Percentiles rank a stretch among this genome's conserved stretches.
Conservation (phyloP, 1,140 invertebrate species). For the Lasaia peninsularis region DNA sequence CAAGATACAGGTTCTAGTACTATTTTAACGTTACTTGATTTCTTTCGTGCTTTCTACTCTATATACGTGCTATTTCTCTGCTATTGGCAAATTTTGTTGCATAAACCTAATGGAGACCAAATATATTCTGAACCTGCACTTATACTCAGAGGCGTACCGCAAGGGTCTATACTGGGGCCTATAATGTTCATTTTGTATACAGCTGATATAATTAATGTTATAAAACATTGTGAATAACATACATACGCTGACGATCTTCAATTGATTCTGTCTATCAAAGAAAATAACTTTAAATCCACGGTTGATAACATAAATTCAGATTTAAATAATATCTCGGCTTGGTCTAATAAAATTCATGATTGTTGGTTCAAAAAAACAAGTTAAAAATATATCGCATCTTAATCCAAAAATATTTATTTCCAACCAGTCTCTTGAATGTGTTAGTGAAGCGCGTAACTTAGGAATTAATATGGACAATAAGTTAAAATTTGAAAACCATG, state of each 20-base stretch:
- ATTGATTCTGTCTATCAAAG: not conserved
- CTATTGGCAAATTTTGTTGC: no score
- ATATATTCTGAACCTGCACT: not conserved
- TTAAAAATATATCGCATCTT: not conserved
- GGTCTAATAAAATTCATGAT: slow-evolving; percentile 1
- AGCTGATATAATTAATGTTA: not conserved
- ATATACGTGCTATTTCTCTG: no score
- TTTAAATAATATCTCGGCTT: not conserved
- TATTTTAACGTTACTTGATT: no score
- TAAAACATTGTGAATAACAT: not conserved
- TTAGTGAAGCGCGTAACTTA: not conserved
- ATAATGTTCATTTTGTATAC: not conserved
- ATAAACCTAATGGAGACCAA: not conserved
- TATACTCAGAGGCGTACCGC: not conserved
- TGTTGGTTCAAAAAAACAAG: not conserved
- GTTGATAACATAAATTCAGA: not conserved
- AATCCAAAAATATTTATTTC: not conserved
- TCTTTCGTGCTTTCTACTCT: no score
- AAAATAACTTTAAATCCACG: not conserved
- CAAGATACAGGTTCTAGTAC: not conserved
- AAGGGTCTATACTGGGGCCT: not conserved
- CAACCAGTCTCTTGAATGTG: not conserved
- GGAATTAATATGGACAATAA: not conserved
- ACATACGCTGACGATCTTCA: not conserved
- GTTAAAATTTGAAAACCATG: not conserved